Evolutionary conservation across 2,888 invertebrate genomes (phyloP).

Genomic region (Entomobrya multifasciata): DNA sequence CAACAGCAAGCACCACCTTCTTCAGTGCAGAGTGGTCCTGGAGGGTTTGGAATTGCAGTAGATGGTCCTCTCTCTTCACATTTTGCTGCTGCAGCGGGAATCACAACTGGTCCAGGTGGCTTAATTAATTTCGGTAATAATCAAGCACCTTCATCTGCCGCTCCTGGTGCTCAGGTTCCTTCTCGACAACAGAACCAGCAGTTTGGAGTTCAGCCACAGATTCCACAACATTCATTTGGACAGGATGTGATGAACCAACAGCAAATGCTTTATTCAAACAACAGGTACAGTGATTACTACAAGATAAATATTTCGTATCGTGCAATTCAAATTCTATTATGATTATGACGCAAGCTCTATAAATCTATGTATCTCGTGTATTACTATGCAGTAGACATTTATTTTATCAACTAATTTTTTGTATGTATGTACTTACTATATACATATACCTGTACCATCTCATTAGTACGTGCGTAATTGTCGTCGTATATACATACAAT

Average conservation of each 20-base stretch:
- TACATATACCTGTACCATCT: too few species aligned
- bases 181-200: conserved; percentile 54
- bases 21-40: conserved; percentile 42
- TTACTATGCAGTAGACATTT: background rate
- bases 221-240: conserved; percentile 26
- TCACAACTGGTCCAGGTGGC: conserved; percentile 58
- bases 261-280: conserved; percentile 68
- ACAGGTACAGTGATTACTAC: conserved; percentile 52
- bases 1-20: conserved; percentile 66
- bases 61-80: conserved; percentile 74
- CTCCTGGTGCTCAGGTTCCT: conserved; percentile 13
- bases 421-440: background rate
- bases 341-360: background rate
- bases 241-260: conserved; percentile 58
- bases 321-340: background rate
- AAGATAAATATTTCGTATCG: background rate
- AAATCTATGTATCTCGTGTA: background rate
- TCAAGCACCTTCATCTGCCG: conserved; percentile 15
- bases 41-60: conserved; percentile 49
- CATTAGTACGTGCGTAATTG: conserved; percentile 33
- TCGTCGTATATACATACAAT: conserved; percentile 9
- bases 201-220: conserved; percentile 34
- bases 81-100: conserved; percentile 73
- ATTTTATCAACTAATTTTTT: conserved; percentile 12
- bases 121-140: conserved; percentile 58